Evolutionary conservation across 2,888 invertebrate genomes (phyloP), one percentile per base, ranked within the genome.

Genomic region (Lycaena phlaeas): DNA sequence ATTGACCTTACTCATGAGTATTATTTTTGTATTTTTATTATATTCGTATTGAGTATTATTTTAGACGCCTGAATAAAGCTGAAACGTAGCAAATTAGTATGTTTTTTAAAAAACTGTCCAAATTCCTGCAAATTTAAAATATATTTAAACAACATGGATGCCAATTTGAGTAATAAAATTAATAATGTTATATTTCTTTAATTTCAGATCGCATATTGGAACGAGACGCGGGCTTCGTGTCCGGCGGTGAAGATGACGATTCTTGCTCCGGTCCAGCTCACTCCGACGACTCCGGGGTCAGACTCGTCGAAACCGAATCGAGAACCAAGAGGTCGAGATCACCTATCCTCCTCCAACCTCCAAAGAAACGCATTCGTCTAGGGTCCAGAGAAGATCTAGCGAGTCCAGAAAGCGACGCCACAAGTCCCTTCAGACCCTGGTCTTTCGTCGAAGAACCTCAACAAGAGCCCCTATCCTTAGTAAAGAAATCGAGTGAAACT

Each of bases 171-270:
- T n/a, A n/a, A n/a, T n/a, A n/a, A n/a, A n/a, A n/a, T n/a, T n/a
- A n/a, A n/a, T n/a, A n/a, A n/a, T n/a, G n/a, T n/a, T 36, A 11
- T 36, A 49, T 39, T 54, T 43, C 55, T 47, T 75, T 75, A 75
- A 68, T 73, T 89, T 9, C 87, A 89, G 89, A 87, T 60, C 73
- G 81, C 22, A 75, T 79, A 46, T 50, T 86, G 40, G 89, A 89
- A 44, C 77, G 86, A 40, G 92, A 92, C 61, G 90, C 91, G 3
- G 92, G 90, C 36, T 91, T 92, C 68, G 91, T 90, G 49, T 91
- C 91, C 1, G 91, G 90, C 2, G 91, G 88, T 0, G 92, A 91
- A 51, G 92, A 92, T 56, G 88, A 90, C 45, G 88, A 88, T 68
- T 88, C 67, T 43, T 87, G 62, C 48, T 85, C 85, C 4, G 85